These are phyloP conservation scores for Helleia helle DNA, from an alignment of 2,888 invertebrate species.

Conservation along the genomic window DNA sequence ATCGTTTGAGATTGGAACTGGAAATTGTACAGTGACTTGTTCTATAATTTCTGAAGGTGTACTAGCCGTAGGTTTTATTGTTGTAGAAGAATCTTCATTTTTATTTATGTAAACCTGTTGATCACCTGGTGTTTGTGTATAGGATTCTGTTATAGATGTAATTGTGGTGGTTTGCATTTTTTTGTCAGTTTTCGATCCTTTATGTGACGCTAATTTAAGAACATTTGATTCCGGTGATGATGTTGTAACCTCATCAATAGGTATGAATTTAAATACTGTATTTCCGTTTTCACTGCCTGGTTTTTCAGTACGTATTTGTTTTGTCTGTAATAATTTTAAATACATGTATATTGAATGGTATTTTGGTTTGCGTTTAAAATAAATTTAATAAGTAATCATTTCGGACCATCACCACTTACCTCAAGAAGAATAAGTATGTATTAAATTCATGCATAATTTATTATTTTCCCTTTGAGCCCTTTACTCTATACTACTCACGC, in stretches of 20 bases:
- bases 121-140: conserved; percentile 42
- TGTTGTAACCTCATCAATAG: conserved; percentile 57
- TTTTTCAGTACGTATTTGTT: conserved; percentile 68
- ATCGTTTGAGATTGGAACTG: conserved; percentile 10
- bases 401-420: conserved; percentile 2
- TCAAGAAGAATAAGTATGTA: neutral
- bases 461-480: neutral
- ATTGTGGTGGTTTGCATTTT: conserved; percentile 37
- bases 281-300: conserved; percentile 50
- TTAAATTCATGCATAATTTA: neutral
- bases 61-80: conserved; percentile 24
- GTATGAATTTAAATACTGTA: conserved; percentile 63
- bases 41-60: conserved; percentile 23
- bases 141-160: conserved; percentile 43
- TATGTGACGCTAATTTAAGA: conserved; percentile 51
- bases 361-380: neutral
- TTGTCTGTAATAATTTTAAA: conserved; percentile 58
- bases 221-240: conserved; percentile 56
- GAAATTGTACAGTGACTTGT: conserved; percentile 10
- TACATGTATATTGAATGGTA: conserved; percentile 5
- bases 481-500: neutral
- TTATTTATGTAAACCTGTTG: conserved; percentile 29
- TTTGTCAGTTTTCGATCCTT: conserved; percentile 32
- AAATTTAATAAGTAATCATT: neutral
- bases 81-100: conserved; percentile 30